Evolutionary conservation across 2,888 invertebrate species (phyloP).

Genomic region (Diarsia dahlii): DNA sequence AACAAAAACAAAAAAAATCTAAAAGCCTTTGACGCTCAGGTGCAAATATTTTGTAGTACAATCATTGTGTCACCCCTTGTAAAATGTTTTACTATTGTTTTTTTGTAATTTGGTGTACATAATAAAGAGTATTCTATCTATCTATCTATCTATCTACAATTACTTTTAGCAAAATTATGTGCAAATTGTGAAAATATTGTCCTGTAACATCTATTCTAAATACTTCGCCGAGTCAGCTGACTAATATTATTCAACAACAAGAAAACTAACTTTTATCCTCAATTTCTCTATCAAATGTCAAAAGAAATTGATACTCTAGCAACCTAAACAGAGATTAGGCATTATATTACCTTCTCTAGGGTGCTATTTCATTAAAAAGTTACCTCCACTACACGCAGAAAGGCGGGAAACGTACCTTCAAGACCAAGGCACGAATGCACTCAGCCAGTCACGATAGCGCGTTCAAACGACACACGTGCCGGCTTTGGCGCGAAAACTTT

Average conservation of each 20-base stretch:
- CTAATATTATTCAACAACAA: not conserved
- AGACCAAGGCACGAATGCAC: conserved; percentile 51
- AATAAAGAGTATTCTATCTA: too few species aligned
- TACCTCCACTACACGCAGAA: conserved; percentile 57
- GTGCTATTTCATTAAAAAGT: conserved; percentile 60
- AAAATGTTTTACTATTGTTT: too few species aligned
- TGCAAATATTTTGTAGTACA: too few species aligned
- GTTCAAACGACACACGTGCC: conserved; percentile 57
- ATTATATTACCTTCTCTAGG: conserved; percentile 58
- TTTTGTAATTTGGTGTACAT: too few species aligned
- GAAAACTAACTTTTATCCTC: not conserved
- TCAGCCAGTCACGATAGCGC: conserved; percentile 58
- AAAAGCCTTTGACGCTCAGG: too few species aligned
- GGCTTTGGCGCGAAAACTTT: conserved; percentile 64
- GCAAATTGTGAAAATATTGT: too few species aligned
- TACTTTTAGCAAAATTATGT: too few species aligned
- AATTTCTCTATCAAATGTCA: conserved; percentile 62
- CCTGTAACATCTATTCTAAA: too few species aligned
- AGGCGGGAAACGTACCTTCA: conserved; percentile 61
- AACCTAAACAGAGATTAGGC: conserved; percentile 33
- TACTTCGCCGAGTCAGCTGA: too few species aligned
- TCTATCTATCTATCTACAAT: too few species aligned
- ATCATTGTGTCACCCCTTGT: too few species aligned
- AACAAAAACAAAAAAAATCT: too few species aligned
- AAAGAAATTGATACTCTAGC: conserved; percentile 47